phyloP scores from a whole-genome alignment of 2,113 vertebrate genomes.

The Tragelaphus buxtoni region DNA sequence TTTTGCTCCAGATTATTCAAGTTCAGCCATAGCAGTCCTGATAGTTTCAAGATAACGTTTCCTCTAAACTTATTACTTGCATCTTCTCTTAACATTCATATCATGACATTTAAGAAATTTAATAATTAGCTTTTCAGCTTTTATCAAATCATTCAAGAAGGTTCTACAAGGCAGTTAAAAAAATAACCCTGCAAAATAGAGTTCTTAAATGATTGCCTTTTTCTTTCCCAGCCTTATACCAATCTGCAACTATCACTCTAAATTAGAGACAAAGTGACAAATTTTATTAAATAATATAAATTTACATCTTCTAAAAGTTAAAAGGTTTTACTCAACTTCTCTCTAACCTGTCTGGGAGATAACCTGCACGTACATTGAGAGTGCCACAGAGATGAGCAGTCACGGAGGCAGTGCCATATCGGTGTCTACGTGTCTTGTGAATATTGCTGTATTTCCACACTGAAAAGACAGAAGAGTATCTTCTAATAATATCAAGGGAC shows the following conservation, averaged over 20 bases:
- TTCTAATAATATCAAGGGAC: neutral
- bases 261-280: neutral
- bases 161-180: neutral
- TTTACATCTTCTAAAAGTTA: neutral
- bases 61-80: neutral
- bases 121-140: neutral
- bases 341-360: neutral
- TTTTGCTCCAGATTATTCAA: constrained; percentile 32
- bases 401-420: neutral
- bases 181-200: neutral
- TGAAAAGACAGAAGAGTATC: neutral
- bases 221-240: neutral
- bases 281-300: neutral
- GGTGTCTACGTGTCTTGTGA: neutral
- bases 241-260: neutral
- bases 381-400: neutral
- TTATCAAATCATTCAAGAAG: neutral
- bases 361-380: neutral
- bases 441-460: neutral
- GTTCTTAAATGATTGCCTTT: neutral
- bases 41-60: neutral
- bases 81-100: neutral
- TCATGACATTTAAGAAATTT: neutral
- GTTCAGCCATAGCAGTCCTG: neutral
- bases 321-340: neutral